Evolutionary conservation across 2,797 vertebrate genomes (phyloP).

Genomic region (Bradypodion pumilum): DNA sequence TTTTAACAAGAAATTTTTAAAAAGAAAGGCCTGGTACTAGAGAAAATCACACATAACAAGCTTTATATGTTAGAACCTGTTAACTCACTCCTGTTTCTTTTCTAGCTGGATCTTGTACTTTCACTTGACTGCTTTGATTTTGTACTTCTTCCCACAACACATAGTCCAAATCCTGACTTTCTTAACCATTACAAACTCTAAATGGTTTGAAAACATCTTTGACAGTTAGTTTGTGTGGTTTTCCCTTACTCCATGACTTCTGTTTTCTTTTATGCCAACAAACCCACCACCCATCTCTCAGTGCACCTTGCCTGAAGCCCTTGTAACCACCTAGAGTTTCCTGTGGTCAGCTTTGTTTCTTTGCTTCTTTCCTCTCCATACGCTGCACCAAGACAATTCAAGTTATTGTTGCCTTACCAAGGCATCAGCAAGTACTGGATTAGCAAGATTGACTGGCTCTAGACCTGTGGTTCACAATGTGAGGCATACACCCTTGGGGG

Average conservation of each 20-base stretch:
- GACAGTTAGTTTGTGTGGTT: slow-evolving; percentile 31
- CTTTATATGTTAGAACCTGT: slow-evolving; percentile 4
- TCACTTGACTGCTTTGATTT: slow-evolving; percentile 63
- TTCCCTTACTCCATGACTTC: slow-evolving; percentile 27
- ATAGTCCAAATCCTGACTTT: slow-evolving; percentile 16
- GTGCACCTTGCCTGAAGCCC: neutral
- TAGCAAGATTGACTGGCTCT: no score
- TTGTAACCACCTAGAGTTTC: slow-evolving; percentile 12
- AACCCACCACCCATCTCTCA: slow-evolving; percentile 33
- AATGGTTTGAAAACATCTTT: slow-evolving; percentile 22
- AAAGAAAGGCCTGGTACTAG: slow-evolving; percentile 32
- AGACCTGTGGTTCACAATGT: no score
- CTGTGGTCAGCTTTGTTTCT: neutral
- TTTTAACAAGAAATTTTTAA: neutral
- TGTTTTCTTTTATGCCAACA: slow-evolving; percentile 35
- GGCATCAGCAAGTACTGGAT: no score
- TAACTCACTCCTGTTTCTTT: slow-evolving; percentile 17
- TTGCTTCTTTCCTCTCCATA: rapidly evolving
- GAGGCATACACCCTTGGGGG: no score
- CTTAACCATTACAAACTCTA: neutral
- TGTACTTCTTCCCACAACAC: slow-evolving; percentile 50
- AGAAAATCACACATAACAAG: slow-evolving; percentile 10
- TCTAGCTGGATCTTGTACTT: slow-evolving; percentile 50
- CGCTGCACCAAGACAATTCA: neutral
- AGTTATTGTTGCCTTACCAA: rapidly evolving